Conservation (phyloP, 2,113 vertebrate species). For the Cygnus atratus region DNA sequence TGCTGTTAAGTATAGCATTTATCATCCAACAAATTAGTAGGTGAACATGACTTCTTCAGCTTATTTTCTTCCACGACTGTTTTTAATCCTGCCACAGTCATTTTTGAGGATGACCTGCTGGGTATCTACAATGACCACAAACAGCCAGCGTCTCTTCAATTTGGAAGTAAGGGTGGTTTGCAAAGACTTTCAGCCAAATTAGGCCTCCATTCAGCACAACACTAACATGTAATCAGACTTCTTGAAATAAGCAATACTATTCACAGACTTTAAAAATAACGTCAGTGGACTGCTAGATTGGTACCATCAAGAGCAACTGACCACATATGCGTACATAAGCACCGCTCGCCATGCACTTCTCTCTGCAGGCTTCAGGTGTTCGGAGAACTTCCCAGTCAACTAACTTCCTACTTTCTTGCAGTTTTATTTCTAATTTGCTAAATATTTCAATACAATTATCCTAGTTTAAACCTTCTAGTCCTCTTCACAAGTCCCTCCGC, state of each 20-base stretch:
- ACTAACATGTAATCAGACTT: not conserved
- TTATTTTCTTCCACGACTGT: not conserved
- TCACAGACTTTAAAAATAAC: not conserved
- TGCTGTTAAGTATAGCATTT: not conserved
- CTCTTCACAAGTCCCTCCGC: not conserved
- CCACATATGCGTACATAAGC: accelerated
- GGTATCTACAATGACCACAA: not conserved
- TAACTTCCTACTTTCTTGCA: not conserved
- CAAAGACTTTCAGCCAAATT: not conserved
- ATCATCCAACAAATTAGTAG: not conserved
- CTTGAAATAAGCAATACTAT: not conserved
- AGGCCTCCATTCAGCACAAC: not conserved
- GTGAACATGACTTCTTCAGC: not conserved
- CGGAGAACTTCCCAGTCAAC: not conserved
- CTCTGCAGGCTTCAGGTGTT: not conserved
- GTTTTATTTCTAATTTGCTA: not conserved
- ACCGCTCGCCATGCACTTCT: not conserved
- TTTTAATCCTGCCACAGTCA: not conserved
- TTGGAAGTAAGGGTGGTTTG: not conserved
- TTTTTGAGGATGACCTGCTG: not conserved
- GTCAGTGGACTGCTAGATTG: not conserved
- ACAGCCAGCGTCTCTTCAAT: not conserved
- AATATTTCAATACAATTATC: not conserved
- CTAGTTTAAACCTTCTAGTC: not conserved
- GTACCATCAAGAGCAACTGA: not conserved